Evolutionary conservation across 2,113 vertebrate species (phyloP).

Genomic region (Prionailurus bengalensis): DNA sequence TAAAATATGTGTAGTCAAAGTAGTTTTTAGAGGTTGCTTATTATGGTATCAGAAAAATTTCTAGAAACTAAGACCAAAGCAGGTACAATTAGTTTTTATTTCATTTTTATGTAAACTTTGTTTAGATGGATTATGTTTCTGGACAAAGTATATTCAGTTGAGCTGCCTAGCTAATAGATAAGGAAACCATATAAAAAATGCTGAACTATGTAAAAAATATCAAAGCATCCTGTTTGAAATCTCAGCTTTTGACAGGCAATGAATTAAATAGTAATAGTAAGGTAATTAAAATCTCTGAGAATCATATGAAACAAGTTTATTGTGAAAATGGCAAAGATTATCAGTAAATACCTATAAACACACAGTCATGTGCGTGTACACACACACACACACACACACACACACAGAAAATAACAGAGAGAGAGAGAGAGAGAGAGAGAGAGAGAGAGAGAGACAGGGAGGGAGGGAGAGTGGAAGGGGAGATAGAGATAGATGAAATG

Average conservation of each 20-base stretch:
- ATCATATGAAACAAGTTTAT: slow-evolving; percentile 61
- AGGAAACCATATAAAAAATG: slow-evolving; percentile 56
- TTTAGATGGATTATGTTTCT: slow-evolving; percentile 60
- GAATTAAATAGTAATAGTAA: slow-evolving; percentile 83
- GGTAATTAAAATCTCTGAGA: slow-evolving; percentile 79
- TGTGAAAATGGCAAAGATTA: background rate
- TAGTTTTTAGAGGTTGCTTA: background rate
- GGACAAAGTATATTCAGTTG: slow-evolving; percentile 54
- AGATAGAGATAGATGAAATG: background rate
- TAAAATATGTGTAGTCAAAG: slow-evolving; percentile 27
- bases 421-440: background rate
- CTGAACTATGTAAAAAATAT: slow-evolving; percentile 70
- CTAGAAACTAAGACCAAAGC: background rate
- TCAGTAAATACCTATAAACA: background rate
- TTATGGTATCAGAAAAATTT: background rate
- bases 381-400: background rate
- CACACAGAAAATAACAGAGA: no score
- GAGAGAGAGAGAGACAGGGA: background rate
- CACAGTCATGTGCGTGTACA: background rate
- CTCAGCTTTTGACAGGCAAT: slow-evolving; percentile 73
- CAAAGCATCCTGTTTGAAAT: slow-evolving; percentile 73
- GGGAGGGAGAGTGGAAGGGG: fast-evolving
- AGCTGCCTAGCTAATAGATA: slow-evolving; percentile 16
- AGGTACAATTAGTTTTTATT: background rate
- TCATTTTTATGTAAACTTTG: background rate